Evolutionary conservation across 2,888 invertebrate genomes (phyloP).

Genomic region (Vanessa cardui): DNA sequence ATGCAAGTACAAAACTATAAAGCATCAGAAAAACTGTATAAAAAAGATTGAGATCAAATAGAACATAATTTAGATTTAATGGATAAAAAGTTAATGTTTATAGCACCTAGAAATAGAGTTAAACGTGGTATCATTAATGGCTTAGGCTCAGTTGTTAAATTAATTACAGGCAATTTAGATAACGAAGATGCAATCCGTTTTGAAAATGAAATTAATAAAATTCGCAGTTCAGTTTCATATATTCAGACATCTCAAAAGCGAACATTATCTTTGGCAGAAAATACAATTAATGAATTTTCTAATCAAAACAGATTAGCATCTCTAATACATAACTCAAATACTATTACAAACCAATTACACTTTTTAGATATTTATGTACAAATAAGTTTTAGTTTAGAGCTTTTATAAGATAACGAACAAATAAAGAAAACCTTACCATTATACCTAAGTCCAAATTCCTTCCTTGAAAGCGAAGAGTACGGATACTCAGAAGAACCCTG

Average conservation of each 20-base stretch:
- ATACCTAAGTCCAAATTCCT: constrained; percentile 35
- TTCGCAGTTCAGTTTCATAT: background rate
- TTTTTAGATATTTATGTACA: constrained; percentile 4
- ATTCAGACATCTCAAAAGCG: background rate
- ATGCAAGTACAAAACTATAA: background rate
- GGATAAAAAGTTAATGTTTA: constrained; percentile 3
- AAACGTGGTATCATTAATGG: background rate
- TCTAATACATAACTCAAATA: background rate
- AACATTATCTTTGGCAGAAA: background rate
- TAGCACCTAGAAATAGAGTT: constrained; percentile 1
- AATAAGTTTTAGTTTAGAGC: background rate
- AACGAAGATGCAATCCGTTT: background rate
- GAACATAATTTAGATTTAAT: constrained; percentile 2
- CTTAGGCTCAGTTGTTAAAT: constrained; percentile 3
- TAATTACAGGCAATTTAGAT: background rate
- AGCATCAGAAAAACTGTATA: background rate
- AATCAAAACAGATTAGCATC: background rate
- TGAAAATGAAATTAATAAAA: too few relatives aligned
- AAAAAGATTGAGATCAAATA: background rate
- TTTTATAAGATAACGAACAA: too few relatives aligned
- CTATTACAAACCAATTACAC: background rate
- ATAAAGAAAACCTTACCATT: constrained; percentile 31
- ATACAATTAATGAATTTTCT: background rate
- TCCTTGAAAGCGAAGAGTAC: constrained; percentile 35
- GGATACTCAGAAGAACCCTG: constrained; percentile 15